These are phyloP conservation scores for Rhopalosiphum nymphaeae DNA, from an alignment of 2,888 invertebrate species.

Conservation along the genomic window DNA sequence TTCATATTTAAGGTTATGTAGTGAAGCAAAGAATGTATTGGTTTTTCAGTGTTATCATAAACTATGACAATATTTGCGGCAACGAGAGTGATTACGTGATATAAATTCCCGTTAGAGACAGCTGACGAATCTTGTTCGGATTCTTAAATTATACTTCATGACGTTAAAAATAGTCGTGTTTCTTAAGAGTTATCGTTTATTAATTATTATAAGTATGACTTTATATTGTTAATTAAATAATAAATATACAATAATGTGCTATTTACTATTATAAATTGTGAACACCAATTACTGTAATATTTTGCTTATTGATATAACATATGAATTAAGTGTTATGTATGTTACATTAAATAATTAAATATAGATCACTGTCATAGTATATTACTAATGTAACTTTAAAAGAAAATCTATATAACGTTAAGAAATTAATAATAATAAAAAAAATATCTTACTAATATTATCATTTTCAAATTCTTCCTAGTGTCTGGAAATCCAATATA, in stretches of 20 bases:
- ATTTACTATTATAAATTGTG: neutral
- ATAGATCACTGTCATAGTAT: neutral
- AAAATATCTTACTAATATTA: neutral
- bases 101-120: neutral
- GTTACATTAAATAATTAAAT: neutral
- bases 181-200: neutral
- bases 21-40: neutral
- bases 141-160: neutral
- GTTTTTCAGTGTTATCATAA: neutral
- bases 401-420: neutral
- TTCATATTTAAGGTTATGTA: neutral
- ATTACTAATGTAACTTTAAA: neutral
- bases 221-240: neutral
- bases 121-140: neutral
- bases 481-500: neutral
- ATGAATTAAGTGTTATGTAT: neutral
- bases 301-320: neutral
- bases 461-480: neutral
- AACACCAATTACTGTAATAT: neutral
- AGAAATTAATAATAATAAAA: neutral
- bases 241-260: neutral
- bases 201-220: neutral
- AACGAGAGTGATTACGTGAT: neutral
- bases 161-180: neutral
- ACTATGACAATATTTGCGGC: neutral